Conservation (phyloP, 1,140 invertebrate species). For the Ephestia elutella region DNA sequence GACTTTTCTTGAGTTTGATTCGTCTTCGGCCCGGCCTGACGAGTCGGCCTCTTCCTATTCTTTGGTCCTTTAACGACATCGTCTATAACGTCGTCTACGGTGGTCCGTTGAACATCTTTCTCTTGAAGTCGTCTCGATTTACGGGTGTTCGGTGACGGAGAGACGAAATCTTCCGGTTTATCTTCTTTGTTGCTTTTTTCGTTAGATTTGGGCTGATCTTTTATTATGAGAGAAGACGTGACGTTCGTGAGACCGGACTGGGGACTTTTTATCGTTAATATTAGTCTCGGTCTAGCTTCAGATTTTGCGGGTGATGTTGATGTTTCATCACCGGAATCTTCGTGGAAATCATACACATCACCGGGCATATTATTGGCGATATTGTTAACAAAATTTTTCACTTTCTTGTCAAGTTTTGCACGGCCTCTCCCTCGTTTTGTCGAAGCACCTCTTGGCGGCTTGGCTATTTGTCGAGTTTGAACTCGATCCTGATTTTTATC, state of each 20-base stretch:
- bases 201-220: slow-evolving; percentile 44
- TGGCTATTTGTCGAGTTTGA: slow-evolving; percentile 75
- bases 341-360: slow-evolving; percentile 89
- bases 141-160: slow-evolving; percentile 78
- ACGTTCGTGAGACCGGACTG: slow-evolving; percentile 48
- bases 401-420: slow-evolving; percentile 75
- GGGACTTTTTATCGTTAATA: slow-evolving; percentile 87
- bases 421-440: slow-evolving; percentile 70
- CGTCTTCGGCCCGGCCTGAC: slow-evolving; percentile 49
- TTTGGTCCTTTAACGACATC: slow-evolving; percentile 84
- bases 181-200: slow-evolving; percentile 73
- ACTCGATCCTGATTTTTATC: slow-evolving; percentile 68
- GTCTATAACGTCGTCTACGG: slow-evolving; percentile 90
- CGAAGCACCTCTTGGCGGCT: slow-evolving; percentile 70
- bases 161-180: slow-evolving; percentile 78
- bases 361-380: slow-evolving; percentile 71
- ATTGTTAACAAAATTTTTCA: slow-evolving; percentile 69
- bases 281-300: slow-evolving; percentile 81
- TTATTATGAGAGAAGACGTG: slow-evolving; percentile 56
- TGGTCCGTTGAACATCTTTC: slow-evolving; percentile 82
- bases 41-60: slow-evolving; percentile 50
- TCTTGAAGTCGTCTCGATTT: slow-evolving; percentile 88
- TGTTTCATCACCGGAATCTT: slow-evolving; percentile 85
- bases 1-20: slow-evolving; percentile 41
- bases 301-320: slow-evolving; percentile 59